phyloP scores from a whole-genome alignment of 2,113 vertebrate genomes.

The Mormyrus lacerda region DNA sequence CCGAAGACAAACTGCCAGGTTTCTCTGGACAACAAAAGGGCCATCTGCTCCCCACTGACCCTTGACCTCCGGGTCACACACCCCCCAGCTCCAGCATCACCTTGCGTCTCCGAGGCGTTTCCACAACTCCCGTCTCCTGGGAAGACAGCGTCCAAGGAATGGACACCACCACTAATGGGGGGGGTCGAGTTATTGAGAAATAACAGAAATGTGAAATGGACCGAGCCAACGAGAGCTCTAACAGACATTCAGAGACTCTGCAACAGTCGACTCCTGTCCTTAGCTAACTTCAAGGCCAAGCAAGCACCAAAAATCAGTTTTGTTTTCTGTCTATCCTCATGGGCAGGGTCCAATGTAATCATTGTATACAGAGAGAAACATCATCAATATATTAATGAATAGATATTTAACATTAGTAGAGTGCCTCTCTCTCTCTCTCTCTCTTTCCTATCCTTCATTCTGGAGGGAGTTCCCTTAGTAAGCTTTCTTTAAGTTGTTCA shows the following conservation, averaged over 20 bases:
- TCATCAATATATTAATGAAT: neutral
- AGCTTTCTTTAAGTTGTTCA: neutral
- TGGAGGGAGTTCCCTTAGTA: neutral
- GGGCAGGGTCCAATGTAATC: neutral
- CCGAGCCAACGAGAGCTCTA: no score
- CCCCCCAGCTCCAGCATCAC: neutral
- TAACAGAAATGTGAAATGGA: no score
- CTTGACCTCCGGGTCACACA: neutral
- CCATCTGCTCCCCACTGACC: neutral
- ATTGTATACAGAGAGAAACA: neutral
- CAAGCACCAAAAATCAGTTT: neutral
- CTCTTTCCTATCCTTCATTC: neutral
- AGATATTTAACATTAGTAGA: neutral
- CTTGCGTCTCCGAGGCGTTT: neutral
- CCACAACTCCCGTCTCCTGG: neutral
- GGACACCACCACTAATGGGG: neutral
- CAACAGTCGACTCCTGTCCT: neutral
- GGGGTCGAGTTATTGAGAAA: no score
- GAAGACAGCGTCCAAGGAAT: neutral
- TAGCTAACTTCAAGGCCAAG: neutral
- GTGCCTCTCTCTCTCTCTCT: neutral
- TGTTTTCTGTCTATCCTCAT: neutral
- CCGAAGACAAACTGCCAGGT: neutral
- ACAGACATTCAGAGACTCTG: no score
- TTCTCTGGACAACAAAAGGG: neutral